These are phyloP conservation scores for Rhorus exstirpatorius DNA, from an alignment of 2,888 invertebrate species.

Conservation along the genomic window DNA sequence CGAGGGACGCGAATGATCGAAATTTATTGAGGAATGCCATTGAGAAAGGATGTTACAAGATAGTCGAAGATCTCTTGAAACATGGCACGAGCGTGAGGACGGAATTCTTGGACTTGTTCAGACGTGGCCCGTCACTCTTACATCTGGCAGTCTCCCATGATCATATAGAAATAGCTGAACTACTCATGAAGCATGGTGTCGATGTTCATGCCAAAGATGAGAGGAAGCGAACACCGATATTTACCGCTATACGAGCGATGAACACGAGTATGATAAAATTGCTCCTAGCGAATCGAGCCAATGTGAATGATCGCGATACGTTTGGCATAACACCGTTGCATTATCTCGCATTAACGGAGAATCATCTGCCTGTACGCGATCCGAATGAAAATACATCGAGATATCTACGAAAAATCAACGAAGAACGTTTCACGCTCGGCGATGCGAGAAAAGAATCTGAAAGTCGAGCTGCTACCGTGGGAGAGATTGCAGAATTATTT, in stretches of 20 bases:
- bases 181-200: slow-evolving; percentile 29
- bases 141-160: slow-evolving; percentile 35
- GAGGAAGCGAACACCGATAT: not conserved
- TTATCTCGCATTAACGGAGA: too few species aligned
- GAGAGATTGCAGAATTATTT: too few species aligned
- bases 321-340: not conserved
- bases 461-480: not conserved
- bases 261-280: not conserved
- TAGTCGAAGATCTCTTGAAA: slow-evolving; percentile 29
- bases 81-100: slow-evolving; percentile 2
- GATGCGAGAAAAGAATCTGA: slow-evolving; percentile 3
- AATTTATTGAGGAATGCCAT: slow-evolving; percentile 33
- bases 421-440: too few species aligned
- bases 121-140: slow-evolving; percentile 17
- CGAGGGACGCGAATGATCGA: slow-evolving; percentile 9
- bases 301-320: slow-evolving; percentile 6
- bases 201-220: slow-evolving; percentile 10
- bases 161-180: slow-evolving; percentile 10
- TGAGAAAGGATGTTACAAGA: not conserved
- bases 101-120: too few species aligned
- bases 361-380: too few species aligned
- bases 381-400: too few species aligned
- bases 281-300: not conserved
- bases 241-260: slow-evolving; percentile 8
- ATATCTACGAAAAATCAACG: too few species aligned